Evolutionary conservation across 1,140 invertebrate genomes (phyloP).

Genomic region (Trichoplusia ni): DNA sequence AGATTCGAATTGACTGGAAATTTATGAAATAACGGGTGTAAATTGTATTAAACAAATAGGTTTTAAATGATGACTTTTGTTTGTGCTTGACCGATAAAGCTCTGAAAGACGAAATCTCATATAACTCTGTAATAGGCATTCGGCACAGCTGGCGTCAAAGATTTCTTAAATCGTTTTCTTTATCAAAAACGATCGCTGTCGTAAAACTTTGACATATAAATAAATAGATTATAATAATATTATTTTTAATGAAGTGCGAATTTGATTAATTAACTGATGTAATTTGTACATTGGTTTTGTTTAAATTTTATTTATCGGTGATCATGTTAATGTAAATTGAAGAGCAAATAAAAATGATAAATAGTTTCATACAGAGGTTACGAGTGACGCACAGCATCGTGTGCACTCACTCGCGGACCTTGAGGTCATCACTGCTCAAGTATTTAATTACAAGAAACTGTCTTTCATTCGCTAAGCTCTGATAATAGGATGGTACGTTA

Average conservation of each 20-base stretch:
- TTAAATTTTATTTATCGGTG: constrained; percentile 5
- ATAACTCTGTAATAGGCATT: no score
- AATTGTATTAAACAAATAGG: no score
- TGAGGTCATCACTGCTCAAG: background rate
- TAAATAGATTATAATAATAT: constrained; percentile 4
- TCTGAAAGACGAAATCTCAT: no score
- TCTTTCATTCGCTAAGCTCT: no score
- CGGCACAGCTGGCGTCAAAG: no score
- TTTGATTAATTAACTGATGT: constrained; percentile 22
- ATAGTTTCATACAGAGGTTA: background rate
- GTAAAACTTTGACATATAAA: background rate
- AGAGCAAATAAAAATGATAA: constrained; percentile 13
- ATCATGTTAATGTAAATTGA: constrained; percentile 10
- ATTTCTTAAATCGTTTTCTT: no score
- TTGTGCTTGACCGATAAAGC: no score
- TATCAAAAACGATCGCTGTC: background rate
- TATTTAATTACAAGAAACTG: background rate
- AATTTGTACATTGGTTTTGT: constrained; percentile 12
- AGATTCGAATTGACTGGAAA: no score
- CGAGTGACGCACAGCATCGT: background rate
- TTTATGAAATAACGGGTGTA: no score
- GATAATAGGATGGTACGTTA: background rate
- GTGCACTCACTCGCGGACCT: background rate
- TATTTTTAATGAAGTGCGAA: constrained; percentile 4
- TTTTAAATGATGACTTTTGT: no score